Percentiles rank a stretch among this genome's conserved stretches.
Evolutionary conservation across 2,797 vertebrate species (phyloP).

Genomic region (Molossus alvarezi): DNA sequence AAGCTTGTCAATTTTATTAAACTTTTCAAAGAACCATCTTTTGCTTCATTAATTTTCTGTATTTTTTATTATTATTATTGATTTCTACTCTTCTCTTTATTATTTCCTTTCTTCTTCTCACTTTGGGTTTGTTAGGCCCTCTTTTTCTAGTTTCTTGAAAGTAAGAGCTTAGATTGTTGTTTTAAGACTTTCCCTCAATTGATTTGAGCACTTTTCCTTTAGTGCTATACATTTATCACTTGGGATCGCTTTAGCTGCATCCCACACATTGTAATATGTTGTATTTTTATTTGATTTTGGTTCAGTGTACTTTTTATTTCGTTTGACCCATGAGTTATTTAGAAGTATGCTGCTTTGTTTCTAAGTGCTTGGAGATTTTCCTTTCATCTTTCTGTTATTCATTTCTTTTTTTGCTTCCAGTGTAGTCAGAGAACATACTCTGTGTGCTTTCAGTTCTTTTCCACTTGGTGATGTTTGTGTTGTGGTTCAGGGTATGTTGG

Average conservation of each 20-base stretch:
- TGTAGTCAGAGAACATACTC: neutral
- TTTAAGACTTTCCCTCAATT: neutral
- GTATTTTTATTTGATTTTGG: neutral
- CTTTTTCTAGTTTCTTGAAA: constrained; percentile 9
- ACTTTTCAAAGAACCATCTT: neutral
- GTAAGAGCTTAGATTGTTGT: neutral
- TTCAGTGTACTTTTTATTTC: constrained; percentile 35
- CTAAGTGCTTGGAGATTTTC: neutral
- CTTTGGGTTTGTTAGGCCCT: neutral
- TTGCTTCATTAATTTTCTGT: constrained; percentile 11
- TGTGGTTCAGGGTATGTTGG: neutral
- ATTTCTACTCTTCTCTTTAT: neutral
- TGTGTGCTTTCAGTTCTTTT: constrained; percentile 4
- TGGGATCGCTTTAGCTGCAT: neutral
- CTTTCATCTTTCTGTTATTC: neutral
- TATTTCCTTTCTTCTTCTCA: neutral
- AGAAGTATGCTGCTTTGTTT: neutral
- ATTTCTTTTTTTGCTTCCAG: neutral
- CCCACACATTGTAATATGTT: neutral
- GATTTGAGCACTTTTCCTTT: neutral
- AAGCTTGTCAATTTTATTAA: neutral
- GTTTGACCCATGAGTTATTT: neutral
- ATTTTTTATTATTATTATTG: neutral
- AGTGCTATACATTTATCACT: neutral
- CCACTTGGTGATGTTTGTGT: constrained; percentile 14